Evolutionary conservation across 2,888 invertebrate genomes (phyloP).

Genomic region (Drosophila falleni): DNA sequence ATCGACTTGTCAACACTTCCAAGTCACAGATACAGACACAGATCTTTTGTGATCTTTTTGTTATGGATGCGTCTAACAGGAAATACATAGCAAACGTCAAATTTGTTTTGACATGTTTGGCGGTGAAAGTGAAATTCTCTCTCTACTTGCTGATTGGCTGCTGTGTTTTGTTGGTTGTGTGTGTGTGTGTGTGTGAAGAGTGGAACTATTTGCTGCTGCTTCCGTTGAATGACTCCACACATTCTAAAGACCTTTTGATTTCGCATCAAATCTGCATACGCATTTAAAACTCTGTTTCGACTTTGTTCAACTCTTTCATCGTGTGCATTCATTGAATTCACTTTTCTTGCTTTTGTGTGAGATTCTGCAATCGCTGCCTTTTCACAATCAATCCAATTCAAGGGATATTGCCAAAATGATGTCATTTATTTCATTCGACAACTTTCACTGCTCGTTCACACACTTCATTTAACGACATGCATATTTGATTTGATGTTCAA

Average conservation of each 20-base stretch:
- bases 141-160: conserved; percentile 50
- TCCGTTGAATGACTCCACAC: conserved; percentile 57
- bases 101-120: conserved; percentile 80
- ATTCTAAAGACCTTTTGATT: conserved; percentile 52
- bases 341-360: background rate
- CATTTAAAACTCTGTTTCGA: conserved; percentile 14
- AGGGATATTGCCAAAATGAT: conserved; percentile 70
- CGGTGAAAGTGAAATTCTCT: conserved; percentile 83
- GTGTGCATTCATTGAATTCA: conserved; percentile 49
- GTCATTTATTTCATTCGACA: conserved; percentile 72
- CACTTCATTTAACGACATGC: conserved; percentile 36
- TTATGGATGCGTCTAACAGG: conserved; percentile 65
- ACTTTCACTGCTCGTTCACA: conserved; percentile 72
- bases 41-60: conserved; percentile 37
- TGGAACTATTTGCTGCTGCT: conserved; percentile 47
- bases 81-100: conserved; percentile 70
- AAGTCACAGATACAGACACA: background rate
- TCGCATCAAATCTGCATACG: conserved; percentile 49
- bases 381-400: conserved; percentile 50
- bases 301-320: conserved; percentile 8
- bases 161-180: conserved; percentile 19
- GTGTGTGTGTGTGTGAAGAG: conserved; percentile 6
- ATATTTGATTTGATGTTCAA: conserved; percentile 55
- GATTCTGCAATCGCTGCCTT: conserved; percentile 30
- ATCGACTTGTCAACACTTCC: conserved; percentile 66